Evolutionary conservation across 2,113 vertebrate species (phyloP).

Genomic region (Eonycteris spelaea): DNA sequence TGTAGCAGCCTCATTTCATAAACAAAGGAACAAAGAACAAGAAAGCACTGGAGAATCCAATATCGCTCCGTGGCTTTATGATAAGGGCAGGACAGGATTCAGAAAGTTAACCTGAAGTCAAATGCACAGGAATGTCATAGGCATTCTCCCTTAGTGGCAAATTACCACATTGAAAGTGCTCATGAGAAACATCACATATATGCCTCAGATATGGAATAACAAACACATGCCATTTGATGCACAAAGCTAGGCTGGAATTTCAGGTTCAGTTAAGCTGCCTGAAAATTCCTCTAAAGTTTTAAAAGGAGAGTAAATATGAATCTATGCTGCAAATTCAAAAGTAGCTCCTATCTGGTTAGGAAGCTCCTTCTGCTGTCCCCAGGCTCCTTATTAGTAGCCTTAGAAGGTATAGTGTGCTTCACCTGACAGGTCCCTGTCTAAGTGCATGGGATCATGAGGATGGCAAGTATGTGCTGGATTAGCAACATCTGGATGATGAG

Average conservation of each 20-base stretch:
- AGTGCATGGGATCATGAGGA: fast-evolving
- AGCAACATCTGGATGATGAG: background rate
- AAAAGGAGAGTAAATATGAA: background rate
- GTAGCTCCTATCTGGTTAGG: background rate
- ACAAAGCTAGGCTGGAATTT: background rate
- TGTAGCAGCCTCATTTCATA: background rate
- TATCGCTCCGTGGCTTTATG: background rate
- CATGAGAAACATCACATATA: background rate
- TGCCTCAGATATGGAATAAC: background rate
- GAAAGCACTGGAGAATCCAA: conserved; percentile 18
- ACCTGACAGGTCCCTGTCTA: background rate
- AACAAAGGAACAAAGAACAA: conserved; percentile 36
- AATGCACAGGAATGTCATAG: fast-evolving
- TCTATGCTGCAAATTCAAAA: background rate
- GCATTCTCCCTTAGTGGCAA: background rate
- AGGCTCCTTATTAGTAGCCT: background rate
- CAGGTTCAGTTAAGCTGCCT: background rate
- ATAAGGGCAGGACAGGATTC: background rate
- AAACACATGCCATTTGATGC: background rate
- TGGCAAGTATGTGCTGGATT: background rate
- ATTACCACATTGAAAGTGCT: background rate
- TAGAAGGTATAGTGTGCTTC: fast-evolving
- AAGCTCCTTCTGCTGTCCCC: conserved; percentile 61
- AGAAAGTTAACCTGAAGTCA: background rate
- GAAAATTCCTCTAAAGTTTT: background rate